Percentiles rank a stretch among this genome's conserved stretches.
These are phyloP conservation scores for Frankliniella fusca DNA, from an alignment of 2,888 invertebrate genomes.

Conservation along the genomic window DNA sequence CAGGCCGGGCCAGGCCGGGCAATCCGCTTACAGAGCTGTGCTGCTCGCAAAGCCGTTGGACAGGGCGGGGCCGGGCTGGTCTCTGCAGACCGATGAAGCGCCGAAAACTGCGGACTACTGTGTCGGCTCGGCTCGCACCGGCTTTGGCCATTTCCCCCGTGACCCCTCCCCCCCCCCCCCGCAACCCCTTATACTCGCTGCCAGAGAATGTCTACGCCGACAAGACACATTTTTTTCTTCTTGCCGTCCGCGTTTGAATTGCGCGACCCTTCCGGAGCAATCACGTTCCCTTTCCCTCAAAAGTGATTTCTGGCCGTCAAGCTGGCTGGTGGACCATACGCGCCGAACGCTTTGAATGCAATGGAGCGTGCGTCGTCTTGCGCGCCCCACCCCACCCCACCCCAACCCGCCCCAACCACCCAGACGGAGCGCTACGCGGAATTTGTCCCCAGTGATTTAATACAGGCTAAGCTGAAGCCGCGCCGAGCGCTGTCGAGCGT, in stretches of 20 bases:
- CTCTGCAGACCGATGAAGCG: not conserved
- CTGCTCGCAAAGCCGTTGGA: not conserved
- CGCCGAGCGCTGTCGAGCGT: not conserved
- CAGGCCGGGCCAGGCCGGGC: not conserved
- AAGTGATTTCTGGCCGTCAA: too few species aligned
- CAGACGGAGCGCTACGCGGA: not conserved
- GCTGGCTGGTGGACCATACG: too few species aligned
- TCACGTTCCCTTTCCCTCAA: too few species aligned
- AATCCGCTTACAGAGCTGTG: not conserved
- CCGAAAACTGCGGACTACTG: not conserved
- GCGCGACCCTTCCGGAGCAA: too few species aligned
- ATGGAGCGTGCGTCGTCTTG: not conserved
- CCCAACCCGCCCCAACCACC: not conserved
- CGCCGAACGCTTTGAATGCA: not conserved
- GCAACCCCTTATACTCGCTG: too few species aligned
- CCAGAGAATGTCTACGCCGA: too few species aligned
- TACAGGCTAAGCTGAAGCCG: not conserved
- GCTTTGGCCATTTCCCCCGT: not conserved
- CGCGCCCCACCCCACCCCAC: not conserved
- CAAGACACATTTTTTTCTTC: too few species aligned
- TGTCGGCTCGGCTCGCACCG: not conserved
- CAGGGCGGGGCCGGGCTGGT: not conserved
- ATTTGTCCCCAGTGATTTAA: constrained; percentile 25
- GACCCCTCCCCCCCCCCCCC: too few species aligned
- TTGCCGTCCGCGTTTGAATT: too few species aligned